A percentile compares a stretch with the other conserved stretches of the same genome.
phyloP scores from a whole-genome alignment of 2,113 vertebrate species.

The Oreochromis aureus region DNA sequence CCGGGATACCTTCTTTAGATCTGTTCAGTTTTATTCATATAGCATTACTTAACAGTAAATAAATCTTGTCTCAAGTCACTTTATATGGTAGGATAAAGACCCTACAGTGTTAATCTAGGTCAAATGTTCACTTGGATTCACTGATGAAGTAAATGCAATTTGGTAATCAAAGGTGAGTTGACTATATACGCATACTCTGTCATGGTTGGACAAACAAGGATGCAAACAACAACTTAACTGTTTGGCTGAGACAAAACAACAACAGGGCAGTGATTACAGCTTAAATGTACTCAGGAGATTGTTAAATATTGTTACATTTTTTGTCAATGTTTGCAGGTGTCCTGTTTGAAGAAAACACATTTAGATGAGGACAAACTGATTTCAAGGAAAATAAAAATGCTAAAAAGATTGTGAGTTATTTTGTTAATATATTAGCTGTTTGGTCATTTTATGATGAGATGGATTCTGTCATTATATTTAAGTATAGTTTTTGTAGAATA shows the following conservation, averaged over 20 bases:
- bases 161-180: not conserved
- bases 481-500: not conserved
- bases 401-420: fast-evolving
- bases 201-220: not conserved
- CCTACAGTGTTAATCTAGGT: not conserved
- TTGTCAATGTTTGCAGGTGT: not conserved
- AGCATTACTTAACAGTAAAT: not conserved
- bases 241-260: not conserved
- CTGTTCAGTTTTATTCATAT: not conserved
- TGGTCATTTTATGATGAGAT: not conserved
- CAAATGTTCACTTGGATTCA: not conserved
- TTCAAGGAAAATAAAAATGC: not conserved
- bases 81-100: not conserved
- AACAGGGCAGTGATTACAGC: not conserved
- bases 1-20: not conserved
- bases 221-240: not conserved
- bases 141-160: not conserved
- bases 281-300: not conserved
- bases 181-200: not conserved
- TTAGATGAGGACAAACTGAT: not conserved
- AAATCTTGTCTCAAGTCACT: not conserved
- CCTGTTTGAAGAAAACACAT: not conserved
- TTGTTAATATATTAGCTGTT: not conserved
- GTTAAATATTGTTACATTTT: not conserved
- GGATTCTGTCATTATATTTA: not conserved